These are phyloP conservation scores for Macrostomum cliftonense DNA, from an alignment of 2,888 invertebrate genomes.

Conservation along the genomic window DNA sequence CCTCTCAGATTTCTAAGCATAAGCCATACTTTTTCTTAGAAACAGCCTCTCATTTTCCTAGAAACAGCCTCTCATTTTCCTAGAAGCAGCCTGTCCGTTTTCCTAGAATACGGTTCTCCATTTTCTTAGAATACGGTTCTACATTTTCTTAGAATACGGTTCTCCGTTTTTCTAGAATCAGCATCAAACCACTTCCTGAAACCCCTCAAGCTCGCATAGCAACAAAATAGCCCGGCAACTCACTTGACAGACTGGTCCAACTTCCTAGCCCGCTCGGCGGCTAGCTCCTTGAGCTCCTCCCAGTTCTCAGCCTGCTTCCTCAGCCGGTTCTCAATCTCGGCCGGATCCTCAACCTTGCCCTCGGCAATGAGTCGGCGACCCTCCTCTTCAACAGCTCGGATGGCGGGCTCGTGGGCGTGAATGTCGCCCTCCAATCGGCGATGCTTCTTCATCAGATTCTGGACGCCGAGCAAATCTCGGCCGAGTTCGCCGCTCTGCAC, in stretches of 20 bases:
- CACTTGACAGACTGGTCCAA: slow-evolving; percentile 70
- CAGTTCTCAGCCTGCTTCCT: slow-evolving; percentile 55
- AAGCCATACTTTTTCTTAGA: too few relatives aligned
- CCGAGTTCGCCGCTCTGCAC: slow-evolving; percentile 96
- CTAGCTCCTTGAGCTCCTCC: slow-evolving; percentile 52
- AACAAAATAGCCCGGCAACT: too few relatives aligned
- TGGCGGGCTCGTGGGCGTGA: slow-evolving; percentile 87
- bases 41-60: too few relatives aligned
- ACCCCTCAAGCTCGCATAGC: too few relatives aligned
- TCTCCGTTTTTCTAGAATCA: too few relatives aligned
- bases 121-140: too few relatives aligned
- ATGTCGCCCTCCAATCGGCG: slow-evolving; percentile 93
- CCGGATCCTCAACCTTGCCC: slow-evolving; percentile 25
- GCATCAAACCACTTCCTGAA: too few relatives aligned
- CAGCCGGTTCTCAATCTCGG: slow-evolving; percentile 27
- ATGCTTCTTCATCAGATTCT: slow-evolving; percentile 94
- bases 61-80: too few relatives aligned
- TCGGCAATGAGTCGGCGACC: slow-evolving; percentile 76
- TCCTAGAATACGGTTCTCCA: too few relatives aligned
- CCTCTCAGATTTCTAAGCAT: too few relatives aligned
- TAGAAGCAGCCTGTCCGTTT: too few relatives aligned
- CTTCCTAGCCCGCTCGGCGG: slow-evolving; percentile 55
- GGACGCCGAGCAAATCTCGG: slow-evolving; percentile 86
- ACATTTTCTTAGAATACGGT: too few relatives aligned
- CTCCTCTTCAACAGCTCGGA: slow-evolving; percentile 55